phyloP scores from a whole-genome alignment of 2,113 vertebrate species.

The Gnathonemus echidnorhynchus region DNA sequence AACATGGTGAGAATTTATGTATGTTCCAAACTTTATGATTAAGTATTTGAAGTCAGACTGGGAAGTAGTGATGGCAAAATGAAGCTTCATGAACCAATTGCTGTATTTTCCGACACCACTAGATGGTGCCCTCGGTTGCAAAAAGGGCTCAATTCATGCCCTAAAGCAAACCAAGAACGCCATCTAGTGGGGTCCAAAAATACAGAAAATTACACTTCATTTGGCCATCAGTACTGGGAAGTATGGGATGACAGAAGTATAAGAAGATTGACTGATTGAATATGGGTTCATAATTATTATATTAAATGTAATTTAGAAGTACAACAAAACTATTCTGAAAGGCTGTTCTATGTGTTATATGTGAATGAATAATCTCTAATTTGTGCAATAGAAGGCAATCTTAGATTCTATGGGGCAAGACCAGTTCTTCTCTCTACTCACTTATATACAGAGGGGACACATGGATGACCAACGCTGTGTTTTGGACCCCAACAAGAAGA shows the following conservation, averaged over 20 bases:
- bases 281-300: not conserved
- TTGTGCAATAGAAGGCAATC: slow-evolving; percentile 30
- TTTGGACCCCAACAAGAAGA: slow-evolving; percentile 42
- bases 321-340: not conserved
- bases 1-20: not conserved
- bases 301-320: not conserved
- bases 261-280: not conserved
- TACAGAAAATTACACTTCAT: not conserved
- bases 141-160: not conserved
- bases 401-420: slow-evolving; percentile 49
- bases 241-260: not conserved
- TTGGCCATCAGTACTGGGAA: not conserved
- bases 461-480: slow-evolving; percentile 70
- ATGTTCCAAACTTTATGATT: not conserved
- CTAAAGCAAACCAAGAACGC: not conserved
- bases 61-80: not conserved
- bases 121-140: not conserved
- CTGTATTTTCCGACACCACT: not conserved
- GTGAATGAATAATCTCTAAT: not conserved
- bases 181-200: not conserved
- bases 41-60: not conserved
- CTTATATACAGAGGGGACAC: slow-evolving; percentile 59
- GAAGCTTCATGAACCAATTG: not conserved
- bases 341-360: not conserved
- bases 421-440: slow-evolving; percentile 63